Percentiles rank a stretch among this genome's conserved stretches.
phyloP scores from a whole-genome alignment of 1,140 invertebrate species.

The Oedothorax gibbosus region DNA sequence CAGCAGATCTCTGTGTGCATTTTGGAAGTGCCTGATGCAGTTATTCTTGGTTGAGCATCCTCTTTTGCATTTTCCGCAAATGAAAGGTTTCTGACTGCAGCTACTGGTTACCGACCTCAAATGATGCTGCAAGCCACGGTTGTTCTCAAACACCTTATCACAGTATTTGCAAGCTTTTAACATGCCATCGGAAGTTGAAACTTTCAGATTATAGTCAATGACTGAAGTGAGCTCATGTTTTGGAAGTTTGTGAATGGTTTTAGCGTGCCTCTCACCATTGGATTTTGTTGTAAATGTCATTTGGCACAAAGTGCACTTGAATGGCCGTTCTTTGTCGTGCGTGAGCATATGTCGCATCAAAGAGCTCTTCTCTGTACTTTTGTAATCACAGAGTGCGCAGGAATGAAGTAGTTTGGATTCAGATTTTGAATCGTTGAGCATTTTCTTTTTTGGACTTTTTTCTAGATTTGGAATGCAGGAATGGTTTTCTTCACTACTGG shows the following conservation, averaged over 20 bases:
- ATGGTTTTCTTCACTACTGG: not conserved
- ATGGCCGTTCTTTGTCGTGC: not conserved
- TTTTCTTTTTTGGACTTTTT: not conserved
- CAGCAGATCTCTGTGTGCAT: not conserved
- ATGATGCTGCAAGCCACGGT: not conserved
- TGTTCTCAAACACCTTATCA: not conserved
- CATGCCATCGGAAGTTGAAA: not conserved
- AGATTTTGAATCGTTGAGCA: too few species aligned
- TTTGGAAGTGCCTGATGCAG: not conserved
- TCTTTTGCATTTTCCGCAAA: not conserved
- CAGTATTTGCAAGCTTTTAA: not conserved
- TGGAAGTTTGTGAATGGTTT: not conserved
- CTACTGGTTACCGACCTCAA: not conserved
- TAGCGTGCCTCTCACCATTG: not conserved
- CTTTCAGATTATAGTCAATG: not conserved
- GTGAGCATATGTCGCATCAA: not conserved
- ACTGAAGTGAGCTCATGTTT: not conserved
- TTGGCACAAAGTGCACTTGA: not conserved
- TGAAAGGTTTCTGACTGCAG: not conserved
- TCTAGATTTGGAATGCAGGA: not conserved
- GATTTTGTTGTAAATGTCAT: not conserved
- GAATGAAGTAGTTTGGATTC: too few species aligned
- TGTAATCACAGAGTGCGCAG: not conserved
- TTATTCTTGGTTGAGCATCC: not conserved
- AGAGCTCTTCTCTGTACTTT: not conserved